These are phyloP conservation scores for Myrmecobius fasciatus DNA, from an alignment of 2,113 vertebrate genomes.

Conservation along the genomic window DNA sequence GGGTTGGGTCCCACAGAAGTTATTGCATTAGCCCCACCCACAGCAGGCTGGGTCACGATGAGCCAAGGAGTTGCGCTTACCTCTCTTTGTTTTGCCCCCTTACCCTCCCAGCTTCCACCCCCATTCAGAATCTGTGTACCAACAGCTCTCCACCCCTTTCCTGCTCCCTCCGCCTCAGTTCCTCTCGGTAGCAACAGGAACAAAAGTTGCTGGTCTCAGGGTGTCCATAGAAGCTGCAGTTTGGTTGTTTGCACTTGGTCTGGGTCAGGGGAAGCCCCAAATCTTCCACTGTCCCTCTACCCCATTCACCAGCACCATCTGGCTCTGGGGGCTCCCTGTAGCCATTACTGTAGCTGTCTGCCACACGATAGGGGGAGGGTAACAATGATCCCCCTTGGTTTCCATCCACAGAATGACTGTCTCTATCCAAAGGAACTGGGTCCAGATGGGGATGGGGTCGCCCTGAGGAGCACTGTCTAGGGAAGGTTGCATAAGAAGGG, in stretches of 20 bases:
- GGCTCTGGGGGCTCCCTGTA: slow-evolving; percentile 84
- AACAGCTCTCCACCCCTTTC: slow-evolving; percentile 82
- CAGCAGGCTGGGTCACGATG: slow-evolving; percentile 53
- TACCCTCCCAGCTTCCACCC: background rate
- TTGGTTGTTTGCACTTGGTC: slow-evolving; percentile 93
- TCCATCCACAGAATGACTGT: slow-evolving; percentile 69
- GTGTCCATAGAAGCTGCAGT: slow-evolving; percentile 95
- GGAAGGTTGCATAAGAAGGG: slow-evolving; percentile 93
- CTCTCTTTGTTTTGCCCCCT: slow-evolving; percentile 4
- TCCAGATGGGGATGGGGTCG: slow-evolving; percentile 79
- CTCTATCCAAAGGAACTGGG: slow-evolving; percentile 72
- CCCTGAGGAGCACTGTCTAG: slow-evolving; percentile 87
- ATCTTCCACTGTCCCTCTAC: slow-evolving; percentile 29
- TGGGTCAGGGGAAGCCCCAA: slow-evolving; percentile 78
- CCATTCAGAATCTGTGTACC: slow-evolving; percentile 91
- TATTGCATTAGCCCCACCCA: slow-evolving; percentile 49
- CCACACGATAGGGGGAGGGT: slow-evolving; percentile 74
- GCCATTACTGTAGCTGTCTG: slow-evolving; percentile 82
- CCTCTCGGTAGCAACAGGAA: slow-evolving; percentile 95
- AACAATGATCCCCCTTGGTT: slow-evolving; percentile 57
- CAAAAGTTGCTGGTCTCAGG: slow-evolving; percentile 97
- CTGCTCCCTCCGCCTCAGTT: slow-evolving; percentile 89
- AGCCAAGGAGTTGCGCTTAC: slow-evolving; percentile 65
- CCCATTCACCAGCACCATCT: slow-evolving; percentile 66
- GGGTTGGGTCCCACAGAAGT: slow-evolving; percentile 47